Percentiles rank a stretch among this genome's conserved stretches.
phyloP scores from a whole-genome alignment of 2,888 invertebrate genomes.

The Heliconius hortense region DNA sequence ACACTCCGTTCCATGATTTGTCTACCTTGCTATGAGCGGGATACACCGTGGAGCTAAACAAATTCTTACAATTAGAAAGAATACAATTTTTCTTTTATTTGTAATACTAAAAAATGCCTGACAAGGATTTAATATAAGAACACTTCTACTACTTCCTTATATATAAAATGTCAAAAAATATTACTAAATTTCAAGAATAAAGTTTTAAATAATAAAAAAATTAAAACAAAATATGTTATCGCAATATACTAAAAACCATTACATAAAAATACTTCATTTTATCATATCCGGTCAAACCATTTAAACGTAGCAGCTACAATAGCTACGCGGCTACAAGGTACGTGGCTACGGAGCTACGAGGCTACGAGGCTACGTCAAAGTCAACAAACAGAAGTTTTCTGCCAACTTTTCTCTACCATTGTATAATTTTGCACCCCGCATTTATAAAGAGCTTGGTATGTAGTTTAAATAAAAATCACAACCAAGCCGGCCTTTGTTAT shows the following conservation, averaged over 20 bases:
- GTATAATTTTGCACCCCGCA: conserved; percentile 26
- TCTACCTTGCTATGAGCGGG: background rate
- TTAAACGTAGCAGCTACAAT: background rate
- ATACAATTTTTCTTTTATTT: background rate
- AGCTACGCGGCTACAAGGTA: conserved; percentile 19
- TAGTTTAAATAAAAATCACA: conserved; percentile 18
- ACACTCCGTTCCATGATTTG: too few relatives aligned
- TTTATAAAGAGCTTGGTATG: conserved; percentile 7
- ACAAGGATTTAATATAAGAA: background rate
- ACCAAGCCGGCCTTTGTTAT: background rate
- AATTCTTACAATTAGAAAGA: background rate
- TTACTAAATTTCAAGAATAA: background rate
- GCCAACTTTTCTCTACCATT: conserved; percentile 32
- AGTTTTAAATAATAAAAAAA: background rate
- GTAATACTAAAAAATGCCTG: background rate
- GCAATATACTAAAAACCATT: background rate
- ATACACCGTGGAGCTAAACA: background rate
- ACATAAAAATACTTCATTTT: conserved; percentile 8
- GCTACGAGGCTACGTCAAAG: conserved; percentile 25
- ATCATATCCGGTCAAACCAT: background rate
- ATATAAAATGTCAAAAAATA: background rate
- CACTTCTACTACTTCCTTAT: background rate
- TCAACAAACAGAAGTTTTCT: conserved; percentile 24
- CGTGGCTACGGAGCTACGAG: conserved; percentile 11
- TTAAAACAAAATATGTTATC: background rate